Percentiles rank a stretch among this genome's conserved stretches.
Conservation (phyloP, 1,140 invertebrate genomes). For the Aculops lycopersici region DNA sequence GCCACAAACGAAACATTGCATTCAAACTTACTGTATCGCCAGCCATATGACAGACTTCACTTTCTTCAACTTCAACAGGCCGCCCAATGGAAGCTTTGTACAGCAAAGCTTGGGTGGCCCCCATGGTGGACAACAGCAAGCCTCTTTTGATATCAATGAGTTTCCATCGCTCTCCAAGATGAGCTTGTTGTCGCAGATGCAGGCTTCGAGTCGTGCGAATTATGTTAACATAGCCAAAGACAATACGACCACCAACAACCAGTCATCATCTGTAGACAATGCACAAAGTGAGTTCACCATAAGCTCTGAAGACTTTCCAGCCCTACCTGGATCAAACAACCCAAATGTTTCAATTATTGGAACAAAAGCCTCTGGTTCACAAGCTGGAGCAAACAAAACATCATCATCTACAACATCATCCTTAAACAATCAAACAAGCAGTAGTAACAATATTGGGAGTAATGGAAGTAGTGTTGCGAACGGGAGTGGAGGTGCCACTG, state of each 20-base stretch:
- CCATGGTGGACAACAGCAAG: constrained; percentile 1
- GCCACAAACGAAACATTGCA: no score
- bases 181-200: not conserved
- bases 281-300: constrained; percentile 62
- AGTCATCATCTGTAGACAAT: constrained; percentile 20
- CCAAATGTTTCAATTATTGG: not conserved
- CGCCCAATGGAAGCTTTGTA: not conserved
- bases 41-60: not conserved
- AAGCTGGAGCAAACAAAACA: not conserved
- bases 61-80: not conserved
- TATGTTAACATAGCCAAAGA: constrained; percentile 74
- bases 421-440: not conserved
- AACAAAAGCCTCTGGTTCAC: no score
- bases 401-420: not conserved
- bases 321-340: constrained; percentile 34
- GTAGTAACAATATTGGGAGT: not conserved
- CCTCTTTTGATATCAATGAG: constrained; percentile 8
- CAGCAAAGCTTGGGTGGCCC: not conserved
- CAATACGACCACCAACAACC: constrained; percentile 29
- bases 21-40: no score
- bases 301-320: constrained; percentile 92
- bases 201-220: constrained; percentile 1
- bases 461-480: not conserved
- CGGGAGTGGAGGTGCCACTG: not conserved
- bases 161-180: constrained; percentile 7